Conservation (phyloP, 2,888 invertebrate genomes). For the Platycheirus albimanus region DNA sequence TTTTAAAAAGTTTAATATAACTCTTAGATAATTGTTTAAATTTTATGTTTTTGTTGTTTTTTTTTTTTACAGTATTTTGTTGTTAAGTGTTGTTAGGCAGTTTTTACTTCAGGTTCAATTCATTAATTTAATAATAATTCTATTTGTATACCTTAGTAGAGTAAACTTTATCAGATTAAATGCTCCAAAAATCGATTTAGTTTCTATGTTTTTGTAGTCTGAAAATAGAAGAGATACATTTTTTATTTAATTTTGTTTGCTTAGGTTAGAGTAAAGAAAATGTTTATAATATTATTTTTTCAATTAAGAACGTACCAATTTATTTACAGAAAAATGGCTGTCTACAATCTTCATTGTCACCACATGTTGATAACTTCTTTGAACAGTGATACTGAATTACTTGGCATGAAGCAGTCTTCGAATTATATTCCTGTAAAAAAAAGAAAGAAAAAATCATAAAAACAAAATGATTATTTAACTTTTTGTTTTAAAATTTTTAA, state of each 20-base stretch:
- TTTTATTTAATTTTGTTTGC: not conserved
- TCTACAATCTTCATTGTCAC: slow-evolving; percentile 80
- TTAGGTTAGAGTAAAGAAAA: slow-evolving; percentile 6
- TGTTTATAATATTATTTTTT: not conserved
- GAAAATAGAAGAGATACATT: slow-evolving; percentile 12
- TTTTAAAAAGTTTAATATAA: slow-evolving; percentile 31
- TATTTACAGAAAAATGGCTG: slow-evolving; percentile 81
- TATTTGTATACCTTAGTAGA: slow-evolving; percentile 12
- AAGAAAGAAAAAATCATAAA: no score
- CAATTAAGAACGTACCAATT: slow-evolving; percentile 76
- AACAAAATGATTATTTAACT: no score
- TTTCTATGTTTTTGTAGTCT: slow-evolving; percentile 36
- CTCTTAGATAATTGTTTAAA: slow-evolving; percentile 18
- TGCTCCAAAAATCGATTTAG: slow-evolving; percentile 35
- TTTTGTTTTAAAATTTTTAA: no score
- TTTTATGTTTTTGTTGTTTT: no score
- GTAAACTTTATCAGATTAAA: slow-evolving; percentile 41
- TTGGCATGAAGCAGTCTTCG: slow-evolving; percentile 83
- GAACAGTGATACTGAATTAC: slow-evolving; percentile 81
- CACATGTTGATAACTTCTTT: slow-evolving; percentile 75
- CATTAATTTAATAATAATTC: slow-evolving; percentile 32
- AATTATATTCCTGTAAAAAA: slow-evolving; percentile 80
- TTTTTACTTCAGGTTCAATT: slow-evolving; percentile 72
- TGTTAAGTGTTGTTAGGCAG: no score
- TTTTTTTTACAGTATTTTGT: slow-evolving; percentile 22